Conservation (phyloP, 2,797 vertebrate genomes). For the Coluber constrictor region DNA sequence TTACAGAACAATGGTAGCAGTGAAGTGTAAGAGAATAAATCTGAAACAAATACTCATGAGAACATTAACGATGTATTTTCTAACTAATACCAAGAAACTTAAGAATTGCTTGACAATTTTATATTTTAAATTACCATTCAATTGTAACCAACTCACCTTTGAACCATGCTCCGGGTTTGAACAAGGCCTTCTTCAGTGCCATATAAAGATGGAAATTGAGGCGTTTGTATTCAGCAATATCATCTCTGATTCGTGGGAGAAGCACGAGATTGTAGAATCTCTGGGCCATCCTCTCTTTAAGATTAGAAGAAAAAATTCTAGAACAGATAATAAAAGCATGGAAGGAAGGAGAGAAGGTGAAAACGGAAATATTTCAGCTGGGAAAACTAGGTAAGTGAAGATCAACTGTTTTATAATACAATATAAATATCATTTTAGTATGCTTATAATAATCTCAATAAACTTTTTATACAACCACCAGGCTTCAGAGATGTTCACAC, state of each 20-base stretch:
- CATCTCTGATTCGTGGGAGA: slow-evolving; percentile 87
- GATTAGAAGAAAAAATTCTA: slow-evolving; percentile 95
- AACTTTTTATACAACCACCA: not conserved
- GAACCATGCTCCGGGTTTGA: slow-evolving; percentile 97
- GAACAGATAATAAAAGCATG: not conserved
- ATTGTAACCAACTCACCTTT: slow-evolving; percentile 80
- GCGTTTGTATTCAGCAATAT: slow-evolving; percentile 90
- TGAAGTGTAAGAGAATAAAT: not conserved
- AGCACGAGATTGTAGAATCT: slow-evolving; percentile 95
- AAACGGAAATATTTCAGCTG: not conserved
- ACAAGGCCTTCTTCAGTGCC: slow-evolving; percentile 93
- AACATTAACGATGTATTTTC: not conserved
- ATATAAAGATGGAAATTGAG: slow-evolving; percentile 97
- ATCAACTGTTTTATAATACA: not conserved
- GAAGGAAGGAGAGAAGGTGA: too few relatives aligned
- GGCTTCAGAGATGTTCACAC: not conserved
- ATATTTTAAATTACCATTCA: not conserved
- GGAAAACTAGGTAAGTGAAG: not conserved
- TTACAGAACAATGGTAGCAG: not conserved
- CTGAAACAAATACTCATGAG: not conserved
- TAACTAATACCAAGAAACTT: not conserved
- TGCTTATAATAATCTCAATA: not conserved
- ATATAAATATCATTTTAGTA: not conserved
- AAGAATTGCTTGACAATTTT: not conserved
- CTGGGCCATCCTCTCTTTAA: slow-evolving; percentile 96